A percentile compares a stretch with the other conserved stretches of the same genome.
phyloP scores from a whole-genome alignment of 23 tunicate species.

The Styela plicata region DNA sequence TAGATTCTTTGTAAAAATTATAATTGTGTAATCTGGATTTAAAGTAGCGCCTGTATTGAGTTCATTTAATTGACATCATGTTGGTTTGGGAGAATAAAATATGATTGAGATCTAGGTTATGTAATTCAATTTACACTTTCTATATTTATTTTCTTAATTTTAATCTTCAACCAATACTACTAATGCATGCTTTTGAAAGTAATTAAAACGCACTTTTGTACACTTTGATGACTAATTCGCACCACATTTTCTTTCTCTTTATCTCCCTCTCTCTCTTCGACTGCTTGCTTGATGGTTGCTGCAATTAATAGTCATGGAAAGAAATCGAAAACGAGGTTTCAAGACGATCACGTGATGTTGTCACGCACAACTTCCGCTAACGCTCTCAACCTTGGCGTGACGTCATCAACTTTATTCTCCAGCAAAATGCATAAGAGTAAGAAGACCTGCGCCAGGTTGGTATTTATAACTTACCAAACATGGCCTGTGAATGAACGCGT shows the following conservation, averaged over 20 bases:
- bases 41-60: too few relatives aligned
- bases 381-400: slow-evolving; percentile 20
- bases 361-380: slow-evolving; percentile 26
- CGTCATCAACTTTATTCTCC: slow-evolving; percentile 7
- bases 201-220: background rate
- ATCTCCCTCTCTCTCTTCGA: background rate
- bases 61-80: too few relatives aligned
- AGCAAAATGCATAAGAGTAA: slow-evolving; percentile 11
- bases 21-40: too few relatives aligned
- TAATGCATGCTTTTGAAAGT: background rate
- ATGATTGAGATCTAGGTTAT: too few relatives aligned
- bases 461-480: background rate
- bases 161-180: background rate
- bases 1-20: too few relatives aligned
- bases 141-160: too few relatives aligned
- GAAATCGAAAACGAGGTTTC: background rate
- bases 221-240: background rate
- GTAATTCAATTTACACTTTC: background rate
- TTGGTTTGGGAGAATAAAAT: too few relatives aligned
- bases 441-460: slow-evolving; percentile 25
- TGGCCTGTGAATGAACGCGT: too few relatives aligned
- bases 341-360: slow-evolving; percentile 12
- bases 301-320: background rate
- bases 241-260: background rate
- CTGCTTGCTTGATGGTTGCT: background rate